A percentile compares a stretch with the other conserved stretches of the same genome.
Conservation (phyloP, 2,113 vertebrate species). For the Emydura subglobosa region DNA sequence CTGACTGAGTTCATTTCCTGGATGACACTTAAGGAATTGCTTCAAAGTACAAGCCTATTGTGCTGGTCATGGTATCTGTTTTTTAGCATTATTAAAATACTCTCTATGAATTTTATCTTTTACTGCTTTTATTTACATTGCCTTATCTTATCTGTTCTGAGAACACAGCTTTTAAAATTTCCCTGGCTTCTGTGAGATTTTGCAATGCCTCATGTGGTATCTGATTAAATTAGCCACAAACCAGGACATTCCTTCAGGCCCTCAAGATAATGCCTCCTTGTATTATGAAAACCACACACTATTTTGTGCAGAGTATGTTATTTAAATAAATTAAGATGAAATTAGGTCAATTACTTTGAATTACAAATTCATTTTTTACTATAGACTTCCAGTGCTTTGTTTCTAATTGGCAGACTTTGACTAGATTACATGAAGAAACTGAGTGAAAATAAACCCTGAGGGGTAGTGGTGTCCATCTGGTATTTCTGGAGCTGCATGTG, state of each 20-base stretch:
- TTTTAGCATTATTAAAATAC: not conserved
- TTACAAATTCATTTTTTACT: not conserved
- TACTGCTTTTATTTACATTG: not conserved
- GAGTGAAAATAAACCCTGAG: not conserved
- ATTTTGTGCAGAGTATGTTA: not conserved
- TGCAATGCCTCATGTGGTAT: not conserved
- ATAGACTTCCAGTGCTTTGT: not conserved
- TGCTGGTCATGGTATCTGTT: not conserved
- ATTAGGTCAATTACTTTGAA: not conserved
- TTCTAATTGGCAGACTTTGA: not conserved
- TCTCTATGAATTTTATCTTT: conserved; percentile 5
- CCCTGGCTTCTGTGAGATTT: not conserved
- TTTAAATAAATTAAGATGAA: not conserved
- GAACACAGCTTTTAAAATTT: not conserved
- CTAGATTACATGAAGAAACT: not conserved
- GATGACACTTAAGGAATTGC: not conserved
- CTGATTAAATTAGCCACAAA: not conserved
- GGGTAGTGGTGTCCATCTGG: not conserved
- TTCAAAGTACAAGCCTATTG: not conserved
- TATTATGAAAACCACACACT: not conserved
- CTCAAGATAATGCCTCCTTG: not conserved
- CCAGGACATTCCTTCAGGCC: not conserved
- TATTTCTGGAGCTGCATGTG: not conserved
- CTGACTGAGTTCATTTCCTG: not conserved
- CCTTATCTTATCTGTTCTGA: not conserved